These are phyloP conservation scores for Dufourea novaeangliae DNA, from an alignment of 1,140 invertebrate genomes.

Conservation along the genomic window DNA sequence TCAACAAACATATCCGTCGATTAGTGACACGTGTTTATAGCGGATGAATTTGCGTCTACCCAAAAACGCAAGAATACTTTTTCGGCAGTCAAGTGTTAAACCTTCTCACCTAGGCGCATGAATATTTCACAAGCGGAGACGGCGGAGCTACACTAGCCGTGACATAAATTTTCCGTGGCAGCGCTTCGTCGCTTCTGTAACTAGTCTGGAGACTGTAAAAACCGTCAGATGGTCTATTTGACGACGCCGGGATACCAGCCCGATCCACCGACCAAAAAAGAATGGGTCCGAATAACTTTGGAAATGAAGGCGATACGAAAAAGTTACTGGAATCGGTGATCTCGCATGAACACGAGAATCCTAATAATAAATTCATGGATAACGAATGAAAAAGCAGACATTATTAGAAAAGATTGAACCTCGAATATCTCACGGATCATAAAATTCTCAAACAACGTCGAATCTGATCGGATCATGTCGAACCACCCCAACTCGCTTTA, in stretches of 20 bases:
- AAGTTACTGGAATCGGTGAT: background rate
- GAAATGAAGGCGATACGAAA: background rate
- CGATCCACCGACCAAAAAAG: background rate
- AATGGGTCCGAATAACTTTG: background rate
- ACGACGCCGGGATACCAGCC: background rate
- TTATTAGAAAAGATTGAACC: too few species aligned
- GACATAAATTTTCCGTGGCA: slow-evolving; percentile 20
- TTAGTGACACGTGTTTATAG: background rate
- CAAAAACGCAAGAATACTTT: background rate
- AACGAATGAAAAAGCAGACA: too few species aligned
- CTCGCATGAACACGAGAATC: background rate
- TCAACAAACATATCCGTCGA: background rate
- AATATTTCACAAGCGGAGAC: slow-evolving; percentile 34
- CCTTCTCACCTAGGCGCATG: slow-evolving; percentile 9
- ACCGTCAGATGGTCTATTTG: slow-evolving; percentile 3
- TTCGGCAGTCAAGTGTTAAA: slow-evolving; percentile 19
- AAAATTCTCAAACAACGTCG: too few species aligned
- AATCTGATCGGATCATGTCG: too few species aligned
- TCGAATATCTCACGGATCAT: too few species aligned
- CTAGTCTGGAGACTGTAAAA: slow-evolving; percentile 11
- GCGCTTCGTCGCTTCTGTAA: slow-evolving; percentile 8
- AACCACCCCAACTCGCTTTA: too few species aligned
- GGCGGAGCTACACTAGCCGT: slow-evolving; percentile 2
- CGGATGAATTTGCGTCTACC: background rate
- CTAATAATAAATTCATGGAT: too few species aligned